Percentiles rank a stretch among this genome's conserved stretches.
Conservation (phyloP, 2,888 invertebrate genomes). For the Stramonita haemastoma region DNA sequence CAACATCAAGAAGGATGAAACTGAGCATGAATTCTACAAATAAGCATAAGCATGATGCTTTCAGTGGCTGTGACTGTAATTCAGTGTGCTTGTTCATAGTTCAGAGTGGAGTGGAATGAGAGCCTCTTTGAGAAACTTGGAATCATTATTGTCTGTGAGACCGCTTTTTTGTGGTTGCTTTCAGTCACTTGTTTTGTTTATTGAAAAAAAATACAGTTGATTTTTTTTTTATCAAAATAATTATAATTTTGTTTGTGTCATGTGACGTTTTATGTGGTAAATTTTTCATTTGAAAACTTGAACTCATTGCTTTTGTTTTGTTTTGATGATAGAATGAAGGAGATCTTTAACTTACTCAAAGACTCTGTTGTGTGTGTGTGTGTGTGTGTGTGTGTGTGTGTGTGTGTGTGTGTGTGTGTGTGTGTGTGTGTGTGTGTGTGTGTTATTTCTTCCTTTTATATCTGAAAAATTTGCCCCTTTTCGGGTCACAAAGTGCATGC, state of each 20-base stretch:
- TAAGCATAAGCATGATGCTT: conserved; percentile 83
- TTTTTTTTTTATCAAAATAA: no score
- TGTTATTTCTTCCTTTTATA: background rate
- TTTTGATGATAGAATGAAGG: no score
- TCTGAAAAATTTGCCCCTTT: no score
- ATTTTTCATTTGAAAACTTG: no score
- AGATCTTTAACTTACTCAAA: no score
- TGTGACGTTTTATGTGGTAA: no score
- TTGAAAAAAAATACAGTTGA: background rate
- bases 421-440: background rate
- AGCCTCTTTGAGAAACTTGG: background rate
- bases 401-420: background rate
- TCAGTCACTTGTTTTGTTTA: background rate
- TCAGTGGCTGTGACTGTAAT: background rate
- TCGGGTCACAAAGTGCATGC: no score
- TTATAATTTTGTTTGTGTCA: no score
- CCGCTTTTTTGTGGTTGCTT: background rate
- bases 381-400: conserved; percentile 6
- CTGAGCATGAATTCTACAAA: conserved; percentile 99
- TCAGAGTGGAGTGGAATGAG: background rate
- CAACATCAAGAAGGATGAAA: conserved; percentile 99
- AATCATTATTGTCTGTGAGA: background rate
- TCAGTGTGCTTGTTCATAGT: background rate
- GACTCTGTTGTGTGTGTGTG: background rate
- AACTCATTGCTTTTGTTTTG: no score